Conservation (phyloP, 2,797 vertebrate genomes). For the Rhadinocentrus ornatus region DNA sequence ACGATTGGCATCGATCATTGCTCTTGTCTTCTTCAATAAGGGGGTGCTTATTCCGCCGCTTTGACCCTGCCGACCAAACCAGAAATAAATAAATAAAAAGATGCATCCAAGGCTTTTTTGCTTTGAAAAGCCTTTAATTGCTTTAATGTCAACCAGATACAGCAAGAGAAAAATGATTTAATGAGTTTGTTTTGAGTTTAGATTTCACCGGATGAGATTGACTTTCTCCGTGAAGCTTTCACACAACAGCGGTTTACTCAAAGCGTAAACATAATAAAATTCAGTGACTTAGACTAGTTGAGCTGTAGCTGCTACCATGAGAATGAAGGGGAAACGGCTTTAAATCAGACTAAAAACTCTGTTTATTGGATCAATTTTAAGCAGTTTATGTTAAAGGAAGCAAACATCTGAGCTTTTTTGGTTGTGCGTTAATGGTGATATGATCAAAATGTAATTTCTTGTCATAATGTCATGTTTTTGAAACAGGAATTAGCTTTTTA, state of each 20-base stretch:
- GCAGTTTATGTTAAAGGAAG: background rate
- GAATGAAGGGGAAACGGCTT: background rate
- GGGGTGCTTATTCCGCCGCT: conserved; percentile 56
- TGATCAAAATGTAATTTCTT: background rate
- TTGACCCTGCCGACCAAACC: conserved; percentile 55
- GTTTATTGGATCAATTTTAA: background rate
- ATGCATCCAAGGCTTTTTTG: conserved; percentile 6
- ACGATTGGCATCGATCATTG: conserved; percentile 78
- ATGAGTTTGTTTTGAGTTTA: background rate
- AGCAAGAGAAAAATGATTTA: background rate
- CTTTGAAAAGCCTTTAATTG: conserved; percentile 33
- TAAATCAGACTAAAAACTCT: background rate
- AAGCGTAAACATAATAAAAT: background rate
- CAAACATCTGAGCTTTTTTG: background rate
- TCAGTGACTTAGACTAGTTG: background rate
- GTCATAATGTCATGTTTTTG: background rate
- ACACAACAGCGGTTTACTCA: background rate
- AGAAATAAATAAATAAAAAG: conserved; percentile 40
- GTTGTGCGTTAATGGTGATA: background rate
- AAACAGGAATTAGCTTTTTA: background rate
- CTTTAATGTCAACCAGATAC: conserved; percentile 10
- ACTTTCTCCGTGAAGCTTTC: background rate
- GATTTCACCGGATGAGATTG: background rate
- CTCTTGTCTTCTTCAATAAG: conserved; percentile 79
- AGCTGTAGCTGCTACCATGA: background rate